Evolutionary conservation across 2,113 vertebrate species (phyloP).

Genomic region (Herpetotheres cachinnans): DNA sequence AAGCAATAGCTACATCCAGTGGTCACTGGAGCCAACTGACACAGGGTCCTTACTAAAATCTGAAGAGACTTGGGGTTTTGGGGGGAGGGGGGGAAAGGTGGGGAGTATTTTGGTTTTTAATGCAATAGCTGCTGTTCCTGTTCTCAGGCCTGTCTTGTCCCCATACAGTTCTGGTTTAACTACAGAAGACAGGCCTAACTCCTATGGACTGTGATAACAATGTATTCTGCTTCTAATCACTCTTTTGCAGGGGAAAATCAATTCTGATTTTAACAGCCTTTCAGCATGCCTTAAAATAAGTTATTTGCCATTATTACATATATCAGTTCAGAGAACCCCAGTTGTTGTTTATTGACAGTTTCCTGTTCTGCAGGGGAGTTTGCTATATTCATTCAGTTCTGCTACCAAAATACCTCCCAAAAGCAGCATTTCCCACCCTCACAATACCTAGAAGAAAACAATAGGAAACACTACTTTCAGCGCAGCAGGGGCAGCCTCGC

Average conservation of each 20-base stretch:
- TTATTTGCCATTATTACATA: background rate
- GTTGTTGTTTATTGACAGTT: background rate
- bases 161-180: background rate
- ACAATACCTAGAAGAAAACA: background rate
- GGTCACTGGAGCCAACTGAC: slow-evolving; percentile 3
- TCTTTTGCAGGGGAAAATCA: background rate
- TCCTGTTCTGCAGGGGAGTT: background rate
- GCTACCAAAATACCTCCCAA: background rate
- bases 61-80: background rate
- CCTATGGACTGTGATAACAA: background rate
- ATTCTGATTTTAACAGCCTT: background rate
- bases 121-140: background rate
- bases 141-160: background rate
- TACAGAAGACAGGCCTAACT: background rate
- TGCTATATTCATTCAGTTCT: background rate
- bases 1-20: slow-evolving; percentile 64
- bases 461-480: background rate
- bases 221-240: background rate
- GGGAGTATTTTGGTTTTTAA: background rate
- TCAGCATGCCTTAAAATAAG: background rate
- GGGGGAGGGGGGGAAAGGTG: background rate
- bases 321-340: background rate
- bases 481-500: background rate
- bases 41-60: background rate
- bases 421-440: background rate